Evolutionary conservation across 2,113 vertebrate species (phyloP).

Genomic region (Grammomys dolichurus): DNA sequence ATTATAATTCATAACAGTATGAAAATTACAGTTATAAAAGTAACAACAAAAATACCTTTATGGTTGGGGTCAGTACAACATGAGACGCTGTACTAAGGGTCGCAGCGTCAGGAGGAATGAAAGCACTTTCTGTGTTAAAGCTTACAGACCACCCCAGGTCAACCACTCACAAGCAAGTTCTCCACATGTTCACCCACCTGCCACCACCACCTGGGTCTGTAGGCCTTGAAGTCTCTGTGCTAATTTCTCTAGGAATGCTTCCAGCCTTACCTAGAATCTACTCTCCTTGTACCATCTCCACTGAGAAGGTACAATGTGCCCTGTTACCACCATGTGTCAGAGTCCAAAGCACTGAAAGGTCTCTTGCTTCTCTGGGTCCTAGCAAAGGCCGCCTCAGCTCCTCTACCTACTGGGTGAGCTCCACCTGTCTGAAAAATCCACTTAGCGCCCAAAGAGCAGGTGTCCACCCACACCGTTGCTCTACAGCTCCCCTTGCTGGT

Average conservation of each 20-base stretch:
- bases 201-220: background rate
- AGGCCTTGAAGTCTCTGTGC: background rate
- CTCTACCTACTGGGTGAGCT: background rate
- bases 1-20: background rate
- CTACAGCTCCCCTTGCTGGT: background rate
- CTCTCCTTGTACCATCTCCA: background rate
- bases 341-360: background rate
- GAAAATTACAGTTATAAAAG: background rate
- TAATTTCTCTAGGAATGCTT: background rate
- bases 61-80: background rate
- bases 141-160: background rate
- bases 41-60: background rate
- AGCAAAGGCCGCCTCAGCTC: background rate
- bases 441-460: background rate
- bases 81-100: background rate
- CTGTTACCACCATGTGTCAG: background rate
- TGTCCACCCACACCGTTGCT: background rate
- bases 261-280: background rate
- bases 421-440: background rate
- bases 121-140: slow-evolving; percentile 3
- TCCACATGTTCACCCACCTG: background rate
- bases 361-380: background rate
- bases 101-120: background rate
- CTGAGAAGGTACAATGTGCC: background rate
- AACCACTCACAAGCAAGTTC: background rate